Evolutionary conservation across 1,140 invertebrate species (phyloP).

Genomic region (Psilanteris sp.): DNA sequence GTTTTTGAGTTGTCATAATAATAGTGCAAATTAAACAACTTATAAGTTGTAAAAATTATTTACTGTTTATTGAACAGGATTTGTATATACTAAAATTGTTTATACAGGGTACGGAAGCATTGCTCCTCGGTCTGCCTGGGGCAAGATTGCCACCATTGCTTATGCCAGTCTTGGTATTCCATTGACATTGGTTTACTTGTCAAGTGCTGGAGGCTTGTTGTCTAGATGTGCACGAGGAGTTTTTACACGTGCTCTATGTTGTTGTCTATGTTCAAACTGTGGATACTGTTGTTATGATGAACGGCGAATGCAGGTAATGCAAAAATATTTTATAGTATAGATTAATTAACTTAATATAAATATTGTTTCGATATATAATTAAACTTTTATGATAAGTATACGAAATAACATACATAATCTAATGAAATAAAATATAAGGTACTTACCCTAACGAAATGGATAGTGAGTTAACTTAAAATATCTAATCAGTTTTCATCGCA

Average conservation of each 20-base stretch:
- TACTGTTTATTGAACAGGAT: neutral
- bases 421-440: too few relatives aligned
- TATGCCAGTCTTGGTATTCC: constrained; percentile 95
- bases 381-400: too few relatives aligned
- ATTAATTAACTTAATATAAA: too few relatives aligned
- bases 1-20: too few relatives aligned
- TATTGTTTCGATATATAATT: too few relatives aligned
- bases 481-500: too few relatives aligned
- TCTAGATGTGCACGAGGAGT: constrained; percentile 92
- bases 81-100: constrained; percentile 42
- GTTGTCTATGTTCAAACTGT: constrained; percentile 90
- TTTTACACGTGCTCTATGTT: constrained; percentile 90
- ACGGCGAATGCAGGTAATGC: constrained; percentile 85
- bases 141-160: constrained; percentile 91
- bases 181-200: constrained; percentile 92
- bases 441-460: too few relatives aligned
- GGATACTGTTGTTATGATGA: constrained; percentile 93
- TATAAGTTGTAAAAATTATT: too few relatives aligned
- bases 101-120: constrained; percentile 93
- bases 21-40: too few relatives aligned
- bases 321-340: too few relatives aligned
- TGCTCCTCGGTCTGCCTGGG: constrained; percentile 88
- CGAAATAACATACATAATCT: too few relatives aligned
- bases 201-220: constrained; percentile 89
- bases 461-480: too few relatives aligned